These are phyloP conservation scores for Nyctibius bracteatus DNA, from an alignment of 2,113 vertebrate genomes.

Conservation along the genomic window DNA sequence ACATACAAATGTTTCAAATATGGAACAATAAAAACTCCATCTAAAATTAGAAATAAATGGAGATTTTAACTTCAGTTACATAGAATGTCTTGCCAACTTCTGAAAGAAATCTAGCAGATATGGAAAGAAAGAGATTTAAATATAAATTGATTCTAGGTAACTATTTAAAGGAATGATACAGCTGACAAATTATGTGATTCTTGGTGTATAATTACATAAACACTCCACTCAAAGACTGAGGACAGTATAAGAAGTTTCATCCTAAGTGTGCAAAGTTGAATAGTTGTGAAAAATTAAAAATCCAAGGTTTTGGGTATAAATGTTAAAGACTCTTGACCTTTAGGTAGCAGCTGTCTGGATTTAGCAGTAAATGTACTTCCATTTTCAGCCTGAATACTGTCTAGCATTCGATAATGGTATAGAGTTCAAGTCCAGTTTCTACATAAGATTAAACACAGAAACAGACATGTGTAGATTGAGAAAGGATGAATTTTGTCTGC, in stretches of 20 bases:
- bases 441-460: background rate
- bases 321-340: background rate
- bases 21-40: background rate
- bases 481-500: background rate
- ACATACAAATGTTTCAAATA: background rate
- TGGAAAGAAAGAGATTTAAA: background rate
- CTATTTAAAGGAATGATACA: background rate
- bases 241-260: background rate
- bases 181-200: background rate
- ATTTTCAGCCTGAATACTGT: background rate
- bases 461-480: background rate
- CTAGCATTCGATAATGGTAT: background rate
- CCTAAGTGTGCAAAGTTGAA: background rate
- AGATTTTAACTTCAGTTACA: background rate
- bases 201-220: background rate
- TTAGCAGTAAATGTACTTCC: background rate
- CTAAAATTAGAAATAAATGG: constrained; percentile 8
- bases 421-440: background rate
- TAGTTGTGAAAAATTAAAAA: background rate
- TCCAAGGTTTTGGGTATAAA: background rate
- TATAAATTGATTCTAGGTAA: constrained; percentile 9
- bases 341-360: background rate
- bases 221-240: background rate
- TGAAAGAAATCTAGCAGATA: background rate
- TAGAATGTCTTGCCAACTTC: background rate